Conservation (phyloP, 2,888 invertebrate genomes). For the Eledone cirrhosa region DNA sequence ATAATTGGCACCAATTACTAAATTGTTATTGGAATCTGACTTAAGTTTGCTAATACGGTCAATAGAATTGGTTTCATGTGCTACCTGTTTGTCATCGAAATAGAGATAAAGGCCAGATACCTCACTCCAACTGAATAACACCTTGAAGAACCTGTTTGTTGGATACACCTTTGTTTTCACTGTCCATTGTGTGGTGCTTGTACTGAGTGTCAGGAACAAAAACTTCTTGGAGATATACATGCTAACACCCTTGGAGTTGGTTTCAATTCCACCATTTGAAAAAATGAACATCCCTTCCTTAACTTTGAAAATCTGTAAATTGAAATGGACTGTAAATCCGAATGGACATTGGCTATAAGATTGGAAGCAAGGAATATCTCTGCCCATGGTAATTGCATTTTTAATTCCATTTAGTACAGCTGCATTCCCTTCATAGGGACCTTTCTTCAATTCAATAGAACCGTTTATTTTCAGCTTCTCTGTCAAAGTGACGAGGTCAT, state of each 20-base stretch:
- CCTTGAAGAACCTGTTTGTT: constrained; percentile 36
- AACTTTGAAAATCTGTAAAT: constrained; percentile 37
- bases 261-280: constrained; percentile 41
- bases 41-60: no score
- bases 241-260: constrained; percentile 39
- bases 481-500: constrained; percentile 36
- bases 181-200: constrained; percentile 42
- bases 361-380: constrained; percentile 36
- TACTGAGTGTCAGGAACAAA: constrained; percentile 43
- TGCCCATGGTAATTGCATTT: constrained; percentile 44
- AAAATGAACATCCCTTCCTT: constrained; percentile 40
- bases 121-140: constrained; percentile 45
- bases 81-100: constrained; percentile 37
- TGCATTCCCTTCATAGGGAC: constrained; percentile 32
- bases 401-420: constrained; percentile 38
- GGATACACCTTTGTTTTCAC: constrained; percentile 34
- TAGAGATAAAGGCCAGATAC: constrained; percentile 39
- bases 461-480: constrained; percentile 38
- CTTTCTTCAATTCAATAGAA: constrained; percentile 33
- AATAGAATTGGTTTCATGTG: background rate
- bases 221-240: constrained; percentile 43
- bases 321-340: constrained; percentile 43
- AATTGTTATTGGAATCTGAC: no score
- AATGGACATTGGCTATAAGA: constrained; percentile 40
- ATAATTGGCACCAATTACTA: constrained; percentile 32